phyloP scores from a whole-genome alignment of 2,888 invertebrate genomes.

The Tetanocera ferruginea region DNA sequence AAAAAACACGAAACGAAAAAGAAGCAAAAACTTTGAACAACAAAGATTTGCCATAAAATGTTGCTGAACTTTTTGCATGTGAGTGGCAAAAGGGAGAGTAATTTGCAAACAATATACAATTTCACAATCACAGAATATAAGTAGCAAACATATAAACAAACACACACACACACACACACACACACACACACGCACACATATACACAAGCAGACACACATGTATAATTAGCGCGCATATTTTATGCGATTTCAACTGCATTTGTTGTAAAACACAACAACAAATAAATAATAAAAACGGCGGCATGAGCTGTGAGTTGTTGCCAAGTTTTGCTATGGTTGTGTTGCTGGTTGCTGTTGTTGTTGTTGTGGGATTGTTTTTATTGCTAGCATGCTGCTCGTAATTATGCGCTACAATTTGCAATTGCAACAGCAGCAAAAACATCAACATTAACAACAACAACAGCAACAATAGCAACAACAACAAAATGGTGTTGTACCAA shows the following conservation, averaged over 20 bases:
- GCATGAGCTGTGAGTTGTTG: background rate
- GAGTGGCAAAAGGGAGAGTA: background rate
- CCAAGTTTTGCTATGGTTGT: background rate
- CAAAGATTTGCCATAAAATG: background rate
- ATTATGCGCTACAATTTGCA: slow-evolving; percentile 61
- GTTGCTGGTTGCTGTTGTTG: slow-evolving; percentile 9
- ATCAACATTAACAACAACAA: slow-evolving; percentile 48
- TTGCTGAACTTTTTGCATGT: background rate
- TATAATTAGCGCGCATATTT: slow-evolving; percentile 28
- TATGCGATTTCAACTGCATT: slow-evolving; percentile 19
- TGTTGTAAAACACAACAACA: background rate
- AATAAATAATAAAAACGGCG: background rate
- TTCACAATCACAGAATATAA: background rate
- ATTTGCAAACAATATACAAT: background rate
- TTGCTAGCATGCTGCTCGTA: slow-evolving; percentile 49
- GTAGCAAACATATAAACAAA: background rate
- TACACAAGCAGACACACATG: background rate
- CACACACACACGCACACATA: background rate
- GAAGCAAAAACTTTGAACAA: too few species aligned
- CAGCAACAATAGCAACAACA: slow-evolving; percentile 1
- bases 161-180: background rate
- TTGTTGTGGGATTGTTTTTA: slow-evolving; percentile 4
- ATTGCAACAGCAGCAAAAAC: slow-evolving; percentile 52
- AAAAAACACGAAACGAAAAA: background rate
- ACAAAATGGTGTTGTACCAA: slow-evolving; percentile 27